Base-by-base conservation (phyloP, 2,888 invertebrate genomes). In the Nasonovia ribisnigri region DNA sequence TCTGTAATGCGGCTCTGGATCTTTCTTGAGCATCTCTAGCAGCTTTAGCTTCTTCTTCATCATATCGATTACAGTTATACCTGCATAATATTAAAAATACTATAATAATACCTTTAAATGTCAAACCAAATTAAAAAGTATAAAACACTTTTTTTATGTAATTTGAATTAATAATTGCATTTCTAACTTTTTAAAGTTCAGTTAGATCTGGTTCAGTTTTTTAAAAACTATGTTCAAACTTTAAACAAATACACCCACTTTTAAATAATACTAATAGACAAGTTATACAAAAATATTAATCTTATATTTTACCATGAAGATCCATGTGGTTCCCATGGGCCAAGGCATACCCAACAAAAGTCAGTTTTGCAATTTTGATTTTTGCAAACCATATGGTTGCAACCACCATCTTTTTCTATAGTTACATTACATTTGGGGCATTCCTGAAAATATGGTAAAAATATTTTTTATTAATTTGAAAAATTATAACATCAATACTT, bases 371-470 rank as follows among this genome's bases (percentile, higher is more conserved):
- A 99, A 96, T 98, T 98, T 96, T 98, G 98, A 96, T 99, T 99
- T 96, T 99, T 99, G 96, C 99, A 99, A 92, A 98, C 98, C 99
- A 99, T 99, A 96, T 99, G 99, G 96, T 99, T 99, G 96, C 99
- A 99, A 91, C 99, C 99, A 94, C 99, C 99, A 96, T 99, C 99
- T 96, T 98, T 98, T 96, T 98, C 98, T 95, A 98, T 98, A n/a
- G 98, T 98, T 90, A 99, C 99, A 96, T 99, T 98, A 96, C 99
- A 99, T 96, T 98, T 98, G 87, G 99, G 99, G 96, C 99, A 99
- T 96, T 99, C 99, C 96, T 96, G 94, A 67, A 95, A 95, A 29
- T 57, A 84, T 5, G 24, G 1, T 6, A 54, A 51, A 86, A 77
- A 90, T 77, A 48, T 24, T 24, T 46, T 36, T n/a, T 42, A 42